Percentiles rank a stretch among this genome's conserved stretches.
phyloP scores from a whole-genome alignment of 2,888 invertebrate genomes.

The Monochamus alternatus region DNA sequence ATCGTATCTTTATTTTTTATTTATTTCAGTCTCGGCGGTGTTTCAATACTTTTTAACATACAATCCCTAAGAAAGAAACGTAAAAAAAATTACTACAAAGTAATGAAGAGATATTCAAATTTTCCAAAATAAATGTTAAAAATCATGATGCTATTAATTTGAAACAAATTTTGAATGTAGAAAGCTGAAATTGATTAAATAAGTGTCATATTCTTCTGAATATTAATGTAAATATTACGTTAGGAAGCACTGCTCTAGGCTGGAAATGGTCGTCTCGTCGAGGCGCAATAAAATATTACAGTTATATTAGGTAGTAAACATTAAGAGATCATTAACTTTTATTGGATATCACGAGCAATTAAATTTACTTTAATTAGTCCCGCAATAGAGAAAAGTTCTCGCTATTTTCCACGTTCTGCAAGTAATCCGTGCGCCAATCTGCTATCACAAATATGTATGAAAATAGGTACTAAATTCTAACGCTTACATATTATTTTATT shows the following conservation, averaged over 20 bases:
- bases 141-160: too few species aligned
- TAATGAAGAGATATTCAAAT: too few species aligned
- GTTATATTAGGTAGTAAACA: slow-evolving; percentile 37
- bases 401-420: slow-evolving; percentile 29
- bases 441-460: background rate
- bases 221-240: background rate
- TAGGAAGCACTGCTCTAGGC: slow-evolving; percentile 26
- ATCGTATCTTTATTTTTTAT: too few species aligned
- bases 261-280: slow-evolving; percentile 9
- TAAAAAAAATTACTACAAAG: too few species aligned
- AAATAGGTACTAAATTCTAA: background rate
- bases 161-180: too few species aligned
- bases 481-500: background rate
- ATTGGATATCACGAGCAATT: slow-evolving; percentile 41
- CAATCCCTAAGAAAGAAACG: too few species aligned
- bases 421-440: slow-evolving; percentile 26
- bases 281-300: slow-evolving; percentile 33
- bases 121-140: too few species aligned
- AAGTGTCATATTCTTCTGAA: too few species aligned
- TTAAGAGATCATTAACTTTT: slow-evolving; percentile 37
- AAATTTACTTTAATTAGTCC: slow-evolving; percentile 38
- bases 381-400: slow-evolving; percentile 34
- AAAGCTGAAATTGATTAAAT: too few species aligned
- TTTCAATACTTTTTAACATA: too few species aligned
- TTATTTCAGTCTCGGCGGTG: too few species aligned